Conservation (phyloP, 2,888 invertebrate genomes). For the Iselma pallidipennis region DNA sequence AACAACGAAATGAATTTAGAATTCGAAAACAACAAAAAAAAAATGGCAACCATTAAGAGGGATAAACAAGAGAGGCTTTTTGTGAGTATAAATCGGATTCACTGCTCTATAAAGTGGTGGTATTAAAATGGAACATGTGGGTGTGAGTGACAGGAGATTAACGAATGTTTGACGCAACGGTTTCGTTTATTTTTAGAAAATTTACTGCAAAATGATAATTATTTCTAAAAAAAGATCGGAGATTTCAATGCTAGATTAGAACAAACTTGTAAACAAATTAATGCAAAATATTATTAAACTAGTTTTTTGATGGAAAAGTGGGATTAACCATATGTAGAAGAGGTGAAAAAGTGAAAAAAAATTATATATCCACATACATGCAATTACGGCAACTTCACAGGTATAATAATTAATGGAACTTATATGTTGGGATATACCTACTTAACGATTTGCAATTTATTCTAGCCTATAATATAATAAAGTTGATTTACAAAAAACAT, state of each 20-base stretch:
- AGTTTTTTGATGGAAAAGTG: not conserved
- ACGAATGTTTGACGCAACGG: not conserved
- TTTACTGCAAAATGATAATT: too few relatives aligned
- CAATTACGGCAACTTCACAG: slow-evolving; percentile 12
- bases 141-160: not conserved
- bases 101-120: not conserved
- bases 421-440: not conserved
- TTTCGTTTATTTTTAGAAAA: not conserved
- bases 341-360: not conserved
- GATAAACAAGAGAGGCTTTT: not conserved
- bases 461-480: not conserved
- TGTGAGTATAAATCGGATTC: not conserved
- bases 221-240: not conserved
- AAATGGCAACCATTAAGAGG: too few relatives aligned
- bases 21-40: not conserved
- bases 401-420: slow-evolving; percentile 12
- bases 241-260: not conserved
- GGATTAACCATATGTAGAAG: not conserved
- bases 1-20: too few relatives aligned
- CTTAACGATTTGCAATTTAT: not conserved
- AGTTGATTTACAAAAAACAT: too few relatives aligned
- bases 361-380: not conserved
- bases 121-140: not conserved
- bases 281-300: not conserved
- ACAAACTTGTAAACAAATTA: not conserved